phyloP scores from a whole-genome alignment of 2,888 invertebrate species.

The Rhagonycha fulva region DNA sequence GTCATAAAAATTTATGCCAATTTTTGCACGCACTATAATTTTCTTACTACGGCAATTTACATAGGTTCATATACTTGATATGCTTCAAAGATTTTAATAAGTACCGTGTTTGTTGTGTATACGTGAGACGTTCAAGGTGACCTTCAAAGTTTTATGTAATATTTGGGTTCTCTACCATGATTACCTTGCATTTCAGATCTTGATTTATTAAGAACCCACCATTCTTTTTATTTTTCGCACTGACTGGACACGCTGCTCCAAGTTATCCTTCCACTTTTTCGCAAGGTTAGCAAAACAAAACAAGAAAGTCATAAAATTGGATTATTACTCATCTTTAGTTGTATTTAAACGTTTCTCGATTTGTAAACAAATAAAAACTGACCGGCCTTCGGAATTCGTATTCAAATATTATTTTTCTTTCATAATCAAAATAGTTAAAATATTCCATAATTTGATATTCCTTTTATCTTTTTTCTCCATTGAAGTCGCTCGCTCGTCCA shows the following conservation, averaged over 20 bases:
- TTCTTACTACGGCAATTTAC: background rate
- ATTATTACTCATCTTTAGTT: background rate
- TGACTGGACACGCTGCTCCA: background rate
- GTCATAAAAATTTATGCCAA: background rate
- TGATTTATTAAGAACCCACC: background rate
- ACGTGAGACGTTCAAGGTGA: conserved; percentile 9
- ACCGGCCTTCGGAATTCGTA: background rate
- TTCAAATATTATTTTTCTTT: background rate
- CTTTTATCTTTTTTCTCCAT: too few relatives aligned
- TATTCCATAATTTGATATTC: too few relatives aligned
- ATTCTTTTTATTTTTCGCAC: background rate
- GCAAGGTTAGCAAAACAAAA: background rate
- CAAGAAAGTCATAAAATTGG: background rate
- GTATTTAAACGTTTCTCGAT: background rate
- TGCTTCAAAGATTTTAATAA: conserved; percentile 7
- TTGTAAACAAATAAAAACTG: background rate
- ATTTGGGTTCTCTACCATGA: background rate
- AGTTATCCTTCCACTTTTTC: background rate
- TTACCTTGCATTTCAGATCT: background rate
- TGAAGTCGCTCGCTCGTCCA: too few relatives aligned
- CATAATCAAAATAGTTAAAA: too few relatives aligned
- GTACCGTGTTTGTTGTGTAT: background rate
- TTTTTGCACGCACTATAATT: conserved; percentile 3
- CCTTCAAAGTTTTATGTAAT: conserved; percentile 7
- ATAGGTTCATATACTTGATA: background rate